These are phyloP conservation scores for Mus spicilegus DNA, from an alignment of 2,113 vertebrate species.

Conservation along the genomic window DNA sequence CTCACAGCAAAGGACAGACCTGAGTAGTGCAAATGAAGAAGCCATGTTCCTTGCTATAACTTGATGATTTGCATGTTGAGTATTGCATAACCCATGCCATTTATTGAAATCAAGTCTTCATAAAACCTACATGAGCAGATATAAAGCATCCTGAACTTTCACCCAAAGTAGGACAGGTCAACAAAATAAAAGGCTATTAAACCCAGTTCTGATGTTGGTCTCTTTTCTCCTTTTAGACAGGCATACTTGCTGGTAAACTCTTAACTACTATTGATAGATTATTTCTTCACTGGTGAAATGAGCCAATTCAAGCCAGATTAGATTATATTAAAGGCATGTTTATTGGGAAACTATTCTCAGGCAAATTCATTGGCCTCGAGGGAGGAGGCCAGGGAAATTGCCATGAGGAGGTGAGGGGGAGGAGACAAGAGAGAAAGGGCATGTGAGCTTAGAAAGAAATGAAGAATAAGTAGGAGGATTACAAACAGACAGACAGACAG, in stretches of 20 bases:
- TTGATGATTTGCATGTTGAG: neutral
- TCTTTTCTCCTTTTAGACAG: neutral
- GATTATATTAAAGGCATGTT: too few species aligned
- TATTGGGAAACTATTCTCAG: too few species aligned
- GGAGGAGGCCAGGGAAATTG: too few species aligned
- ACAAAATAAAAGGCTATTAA: neutral
- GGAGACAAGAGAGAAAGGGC: too few species aligned
- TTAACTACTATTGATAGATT: neutral
- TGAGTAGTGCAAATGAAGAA: neutral
- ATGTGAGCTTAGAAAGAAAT: too few species aligned
- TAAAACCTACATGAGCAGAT: neutral
- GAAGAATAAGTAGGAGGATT: too few species aligned
- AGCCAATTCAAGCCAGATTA: too few species aligned
- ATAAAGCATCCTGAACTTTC: neutral
- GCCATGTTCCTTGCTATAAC: neutral
- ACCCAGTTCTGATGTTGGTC: neutral
- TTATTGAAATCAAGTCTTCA: neutral
- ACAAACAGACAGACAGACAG: too few species aligned
- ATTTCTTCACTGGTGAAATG: neutral
- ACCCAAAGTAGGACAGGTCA: neutral
- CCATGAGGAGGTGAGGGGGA: too few species aligned
- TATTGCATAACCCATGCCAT: neutral
- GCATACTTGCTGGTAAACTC: neutral
- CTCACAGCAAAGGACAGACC: neutral
- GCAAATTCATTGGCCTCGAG: too few species aligned